Evolutionary conservation across 2,888 invertebrate genomes (phyloP).

Genomic region (Diaperis boleti): DNA sequence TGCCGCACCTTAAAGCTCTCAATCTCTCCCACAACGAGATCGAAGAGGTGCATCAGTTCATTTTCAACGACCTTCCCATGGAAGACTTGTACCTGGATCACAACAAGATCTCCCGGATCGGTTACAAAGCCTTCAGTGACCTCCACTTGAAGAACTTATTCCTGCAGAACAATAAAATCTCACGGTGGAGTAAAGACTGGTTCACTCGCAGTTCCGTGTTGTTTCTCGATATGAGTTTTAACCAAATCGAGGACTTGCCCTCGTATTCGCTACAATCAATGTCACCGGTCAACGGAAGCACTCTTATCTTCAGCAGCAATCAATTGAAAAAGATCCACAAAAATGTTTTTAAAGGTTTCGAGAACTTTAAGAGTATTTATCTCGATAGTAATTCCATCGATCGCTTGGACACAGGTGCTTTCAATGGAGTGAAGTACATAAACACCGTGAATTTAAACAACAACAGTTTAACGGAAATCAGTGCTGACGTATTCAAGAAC

Average conservation of each 20-base stretch:
- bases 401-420: conserved; percentile 27
- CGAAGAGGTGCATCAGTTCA: conserved; percentile 19
- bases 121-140: conserved; percentile 28
- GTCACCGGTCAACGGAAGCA: conserved; percentile 9
- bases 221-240: conserved; percentile 34
- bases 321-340: conserved; percentile 39
- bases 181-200: conserved; percentile 43
- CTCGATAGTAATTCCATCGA: conserved; percentile 42
- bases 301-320: conserved; percentile 41
- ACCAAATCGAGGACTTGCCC: conserved; percentile 37
- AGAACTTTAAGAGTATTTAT: conserved; percentile 32
- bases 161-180: conserved; percentile 37
- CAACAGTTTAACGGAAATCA: conserved; percentile 30
- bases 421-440: conserved; percentile 36
- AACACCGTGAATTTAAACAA: conserved; percentile 36
- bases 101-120: conserved; percentile 41
- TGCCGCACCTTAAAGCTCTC: conserved; percentile 38
- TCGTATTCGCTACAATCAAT: conserved; percentile 40
- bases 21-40: conserved; percentile 42
- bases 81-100: conserved; percentile 39
- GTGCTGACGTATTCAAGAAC: not conserved
- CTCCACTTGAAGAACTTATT: conserved; percentile 33
- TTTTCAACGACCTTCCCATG: conserved; percentile 39
- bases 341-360: conserved; percentile 34
- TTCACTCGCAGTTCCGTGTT: conserved; percentile 39